Percentiles rank a stretch among this genome's conserved stretches.
Evolutionary conservation across 2,888 invertebrate species (phyloP).

Genomic region (Dusona sp.): DNA sequence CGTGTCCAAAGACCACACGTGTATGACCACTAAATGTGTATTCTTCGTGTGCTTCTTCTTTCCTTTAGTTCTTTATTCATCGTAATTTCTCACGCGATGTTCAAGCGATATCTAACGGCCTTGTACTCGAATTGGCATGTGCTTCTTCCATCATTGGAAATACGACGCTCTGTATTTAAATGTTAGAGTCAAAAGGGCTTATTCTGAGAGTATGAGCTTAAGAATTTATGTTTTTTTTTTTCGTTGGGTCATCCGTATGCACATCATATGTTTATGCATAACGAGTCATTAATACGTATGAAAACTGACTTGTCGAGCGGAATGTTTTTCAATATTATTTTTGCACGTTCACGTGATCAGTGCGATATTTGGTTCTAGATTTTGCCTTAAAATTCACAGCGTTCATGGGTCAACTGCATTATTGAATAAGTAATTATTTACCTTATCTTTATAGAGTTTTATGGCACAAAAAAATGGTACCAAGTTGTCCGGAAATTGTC

Average conservation of each 20-base stretch:
- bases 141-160: constrained; percentile 30
- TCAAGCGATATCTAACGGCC: constrained; percentile 49
- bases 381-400: constrained; percentile 20
- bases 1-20: constrained; percentile 51
- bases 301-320: constrained; percentile 9
- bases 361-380: neutral
- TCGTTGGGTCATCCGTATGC: neutral
- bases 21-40: constrained; percentile 50
- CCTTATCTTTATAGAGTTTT: neutral
- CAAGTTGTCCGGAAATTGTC: neutral
- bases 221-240: neutral
- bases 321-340: constrained; percentile 24
- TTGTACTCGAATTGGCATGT: constrained; percentile 36
- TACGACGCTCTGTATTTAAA: constrained; percentile 15
- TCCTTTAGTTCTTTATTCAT: constrained; percentile 46
- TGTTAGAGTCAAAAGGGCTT: constrained; percentile 15
- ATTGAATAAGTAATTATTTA: neutral
- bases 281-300: neutral
- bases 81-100: constrained; percentile 58
- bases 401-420: neutral
- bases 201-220: neutral
- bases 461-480: neutral
- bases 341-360: constrained; percentile 21
- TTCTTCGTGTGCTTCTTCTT: constrained; percentile 29
- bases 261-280: neutral